These are phyloP conservation scores for Lepilemur ruficaudatus DNA, from an alignment of 2,797 vertebrate genomes.

Conservation along the genomic window DNA sequence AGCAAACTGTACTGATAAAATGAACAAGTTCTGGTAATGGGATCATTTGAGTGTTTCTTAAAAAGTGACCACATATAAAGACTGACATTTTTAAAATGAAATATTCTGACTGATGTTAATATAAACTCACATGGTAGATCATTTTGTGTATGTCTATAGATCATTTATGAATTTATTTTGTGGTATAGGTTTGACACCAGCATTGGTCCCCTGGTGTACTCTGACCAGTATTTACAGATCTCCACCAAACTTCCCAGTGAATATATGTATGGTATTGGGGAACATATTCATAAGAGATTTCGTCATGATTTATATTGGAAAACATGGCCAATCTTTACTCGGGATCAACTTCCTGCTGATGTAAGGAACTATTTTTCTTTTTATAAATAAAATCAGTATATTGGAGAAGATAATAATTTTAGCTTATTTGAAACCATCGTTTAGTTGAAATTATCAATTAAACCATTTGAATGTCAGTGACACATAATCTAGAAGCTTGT, in stretches of 20 bases:
- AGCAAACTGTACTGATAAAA: background rate
- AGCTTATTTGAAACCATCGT: background rate
- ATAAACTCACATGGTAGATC: background rate
- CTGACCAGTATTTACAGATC: slow-evolving; percentile 95
- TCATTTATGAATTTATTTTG: background rate
- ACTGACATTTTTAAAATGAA: background rate
- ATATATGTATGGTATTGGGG: slow-evolving; percentile 95
- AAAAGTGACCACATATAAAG: background rate
- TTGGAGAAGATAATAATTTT: background rate
- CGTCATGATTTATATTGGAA: slow-evolving; percentile 92
- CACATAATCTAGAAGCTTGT: background rate
- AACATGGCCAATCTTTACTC: slow-evolving; percentile 95
- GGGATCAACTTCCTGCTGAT: slow-evolving; percentile 90
- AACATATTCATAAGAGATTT: slow-evolving; percentile 92
- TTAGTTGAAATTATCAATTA: background rate
- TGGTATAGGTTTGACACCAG: slow-evolving; percentile 91
- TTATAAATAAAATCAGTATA: slow-evolving; percentile 5
- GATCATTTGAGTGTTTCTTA: background rate
- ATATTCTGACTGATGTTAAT: background rate
- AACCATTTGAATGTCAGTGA: background rate
- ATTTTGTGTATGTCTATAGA: background rate
- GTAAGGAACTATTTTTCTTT: slow-evolving; percentile 83
- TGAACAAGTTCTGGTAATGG: background rate
- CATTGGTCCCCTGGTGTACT: slow-evolving; percentile 91
- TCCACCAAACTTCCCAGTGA: slow-evolving; percentile 91